phyloP scores from a whole-genome alignment of 2,113 vertebrate genomes.

The Recurvirostra avosetta region DNA sequence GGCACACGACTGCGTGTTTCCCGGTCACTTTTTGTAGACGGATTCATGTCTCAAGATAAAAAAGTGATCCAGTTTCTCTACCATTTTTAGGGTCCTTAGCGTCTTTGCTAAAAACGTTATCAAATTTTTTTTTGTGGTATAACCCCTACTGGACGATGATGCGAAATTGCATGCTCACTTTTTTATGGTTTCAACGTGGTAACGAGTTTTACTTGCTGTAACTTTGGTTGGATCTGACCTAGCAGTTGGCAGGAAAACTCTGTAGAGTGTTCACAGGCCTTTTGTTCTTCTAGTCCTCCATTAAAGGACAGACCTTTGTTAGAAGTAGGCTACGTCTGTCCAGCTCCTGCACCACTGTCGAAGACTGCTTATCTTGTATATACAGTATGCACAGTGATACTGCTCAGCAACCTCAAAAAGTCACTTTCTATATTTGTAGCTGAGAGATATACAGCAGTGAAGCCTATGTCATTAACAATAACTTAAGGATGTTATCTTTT shows the following conservation, averaged over 20 bases:
- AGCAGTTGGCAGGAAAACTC: background rate
- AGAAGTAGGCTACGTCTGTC: background rate
- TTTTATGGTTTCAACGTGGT: background rate
- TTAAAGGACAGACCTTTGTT: background rate
- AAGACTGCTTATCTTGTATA: slow-evolving; percentile 35
- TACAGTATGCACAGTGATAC: background rate
- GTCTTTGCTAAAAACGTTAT: background rate
- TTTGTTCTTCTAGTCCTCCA: background rate
- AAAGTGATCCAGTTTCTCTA: background rate
- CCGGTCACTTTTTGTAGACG: background rate
- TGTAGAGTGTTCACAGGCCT: background rate
- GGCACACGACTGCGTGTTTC: background rate
- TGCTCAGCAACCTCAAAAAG: slow-evolving; percentile 70
- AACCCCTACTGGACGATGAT: background rate
- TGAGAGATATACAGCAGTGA: slow-evolving; percentile 68
- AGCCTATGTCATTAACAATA: slow-evolving; percentile 72
- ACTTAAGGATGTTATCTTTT: slow-evolving; percentile 80
- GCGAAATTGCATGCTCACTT: background rate
- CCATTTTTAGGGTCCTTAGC: background rate
- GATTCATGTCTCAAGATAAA: background rate
- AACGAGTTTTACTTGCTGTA: background rate
- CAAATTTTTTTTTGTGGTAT: accelerated
- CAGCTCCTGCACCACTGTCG: background rate
- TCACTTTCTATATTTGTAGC: slow-evolving; percentile 69
- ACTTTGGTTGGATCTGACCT: background rate